A percentile compares a stretch with the other conserved stretches of the same genome.
phyloP scores from a whole-genome alignment of 2,113 vertebrate species.

The Mesoclemmys tuberculata region DNA sequence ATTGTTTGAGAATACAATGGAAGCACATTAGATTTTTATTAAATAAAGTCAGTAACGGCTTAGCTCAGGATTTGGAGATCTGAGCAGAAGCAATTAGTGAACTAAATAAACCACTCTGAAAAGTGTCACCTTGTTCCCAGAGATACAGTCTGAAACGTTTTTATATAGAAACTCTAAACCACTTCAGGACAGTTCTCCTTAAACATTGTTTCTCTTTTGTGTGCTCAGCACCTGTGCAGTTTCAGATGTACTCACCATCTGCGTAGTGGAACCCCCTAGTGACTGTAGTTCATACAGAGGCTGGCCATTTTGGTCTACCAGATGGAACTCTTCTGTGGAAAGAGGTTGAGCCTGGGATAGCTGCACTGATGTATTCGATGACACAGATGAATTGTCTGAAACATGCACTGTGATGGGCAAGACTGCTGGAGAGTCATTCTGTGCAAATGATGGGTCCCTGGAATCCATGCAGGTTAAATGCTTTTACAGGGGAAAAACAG shows the following conservation, averaged over 20 bases:
- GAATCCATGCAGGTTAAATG: constrained; percentile 74
- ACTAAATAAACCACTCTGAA: not conserved
- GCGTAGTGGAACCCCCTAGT: constrained; percentile 45
- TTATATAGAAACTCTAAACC: not conserved
- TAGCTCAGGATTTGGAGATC: not conserved
- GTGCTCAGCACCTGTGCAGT: not conserved
- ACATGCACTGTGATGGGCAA: constrained; percentile 24
- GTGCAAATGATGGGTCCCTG: constrained; percentile 65
- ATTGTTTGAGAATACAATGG: not conserved
- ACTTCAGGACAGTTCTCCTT: fast-evolving
- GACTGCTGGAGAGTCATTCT: constrained; percentile 52
- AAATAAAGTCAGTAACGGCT: not conserved
- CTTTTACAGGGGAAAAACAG: constrained; percentile 62
- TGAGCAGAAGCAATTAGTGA: not conserved
- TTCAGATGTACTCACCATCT: constrained; percentile 79
- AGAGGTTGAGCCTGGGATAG: constrained; percentile 39
- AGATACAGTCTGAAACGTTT: not conserved
- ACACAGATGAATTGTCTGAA: constrained; percentile 17
- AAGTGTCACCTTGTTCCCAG: not conserved
- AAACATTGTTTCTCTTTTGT: not conserved
- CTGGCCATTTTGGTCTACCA: constrained; percentile 75
- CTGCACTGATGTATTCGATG: not conserved
- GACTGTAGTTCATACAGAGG: constrained; percentile 80
- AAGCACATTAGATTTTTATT: not conserved
- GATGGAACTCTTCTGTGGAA: constrained; percentile 65